Evolutionary conservation across 2,797 vertebrate genomes (phyloP).

Genomic region (Synanceia verrucosa): DNA sequence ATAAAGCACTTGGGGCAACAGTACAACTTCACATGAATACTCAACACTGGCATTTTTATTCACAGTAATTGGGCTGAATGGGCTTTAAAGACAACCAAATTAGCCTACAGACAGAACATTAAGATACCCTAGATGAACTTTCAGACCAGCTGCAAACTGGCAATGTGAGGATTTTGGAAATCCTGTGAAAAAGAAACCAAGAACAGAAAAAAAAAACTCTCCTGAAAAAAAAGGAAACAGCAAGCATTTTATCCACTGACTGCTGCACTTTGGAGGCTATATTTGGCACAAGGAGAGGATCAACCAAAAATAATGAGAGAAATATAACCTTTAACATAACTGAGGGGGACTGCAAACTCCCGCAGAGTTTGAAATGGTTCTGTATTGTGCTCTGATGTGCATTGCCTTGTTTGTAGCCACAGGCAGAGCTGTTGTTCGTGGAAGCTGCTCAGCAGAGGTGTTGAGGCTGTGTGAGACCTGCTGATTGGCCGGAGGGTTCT

Average conservation of each 20-base stretch:
- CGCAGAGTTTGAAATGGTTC: slow-evolving; percentile 51
- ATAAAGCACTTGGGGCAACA: slow-evolving; percentile 53
- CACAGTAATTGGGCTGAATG: slow-evolving; percentile 53
- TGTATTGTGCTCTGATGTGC: slow-evolving; percentile 40
- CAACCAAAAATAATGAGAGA: slow-evolving; percentile 67
- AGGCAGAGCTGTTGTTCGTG: slow-evolving; percentile 57
- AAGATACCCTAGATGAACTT: slow-evolving; percentile 44
- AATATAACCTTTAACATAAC: slow-evolving; percentile 65
- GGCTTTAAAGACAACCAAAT: slow-evolving; percentile 43
- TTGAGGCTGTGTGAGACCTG: slow-evolving; percentile 58
- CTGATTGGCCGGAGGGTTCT: slow-evolving; percentile 48
- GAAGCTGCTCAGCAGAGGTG: slow-evolving; percentile 55
- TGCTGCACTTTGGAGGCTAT: slow-evolving; percentile 54
- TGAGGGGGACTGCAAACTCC: slow-evolving; percentile 19
- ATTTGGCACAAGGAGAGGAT: slow-evolving; percentile 27
- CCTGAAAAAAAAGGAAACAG: slow-evolving; percentile 12
- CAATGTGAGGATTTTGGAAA: slow-evolving; percentile 38
- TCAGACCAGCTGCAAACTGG: slow-evolving; percentile 44
- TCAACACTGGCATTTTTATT: slow-evolving; percentile 40
- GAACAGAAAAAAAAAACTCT: slow-evolving; percentile 8
- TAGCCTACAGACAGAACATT: slow-evolving; percentile 52
- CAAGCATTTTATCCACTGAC: slow-evolving; percentile 11
- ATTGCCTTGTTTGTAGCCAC: slow-evolving; percentile 64
- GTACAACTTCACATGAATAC: slow-evolving; percentile 52
- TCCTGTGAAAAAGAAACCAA: slow-evolving; percentile 21